phyloP scores from a whole-genome alignment of 2,888 invertebrate genomes.

The Amphimallon solstitiale region DNA sequence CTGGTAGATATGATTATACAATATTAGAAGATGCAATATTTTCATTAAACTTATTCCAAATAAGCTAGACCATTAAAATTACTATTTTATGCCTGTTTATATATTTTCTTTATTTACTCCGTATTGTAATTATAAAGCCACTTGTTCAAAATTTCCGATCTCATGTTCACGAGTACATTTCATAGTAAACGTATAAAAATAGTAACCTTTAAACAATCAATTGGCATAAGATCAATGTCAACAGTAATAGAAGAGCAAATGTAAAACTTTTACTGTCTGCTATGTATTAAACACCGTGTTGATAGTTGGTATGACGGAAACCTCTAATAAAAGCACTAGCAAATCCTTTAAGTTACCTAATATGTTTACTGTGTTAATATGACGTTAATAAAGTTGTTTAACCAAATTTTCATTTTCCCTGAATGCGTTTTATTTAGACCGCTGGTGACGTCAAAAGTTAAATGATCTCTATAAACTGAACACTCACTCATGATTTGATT shows the following conservation, averaged over 20 bases:
- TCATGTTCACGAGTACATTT: neutral
- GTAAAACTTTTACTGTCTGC: neutral
- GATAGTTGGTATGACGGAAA: conserved; percentile 1
- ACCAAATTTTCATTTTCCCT: conserved; percentile 3
- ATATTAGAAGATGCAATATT: too few species aligned
- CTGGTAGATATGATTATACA: too few species aligned
- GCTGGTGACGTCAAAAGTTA: too few species aligned
- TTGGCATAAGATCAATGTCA: conserved; percentile 31
- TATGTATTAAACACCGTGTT: neutral
- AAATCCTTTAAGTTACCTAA: conserved; percentile 10
- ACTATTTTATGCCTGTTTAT: too few species aligned
- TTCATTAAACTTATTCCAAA: too few species aligned
- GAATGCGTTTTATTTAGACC: too few species aligned
- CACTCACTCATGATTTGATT: too few species aligned
- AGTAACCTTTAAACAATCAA: neutral
- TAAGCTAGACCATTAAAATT: too few species aligned
- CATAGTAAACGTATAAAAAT: conserved; percentile 8
- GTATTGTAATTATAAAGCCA: too few species aligned
- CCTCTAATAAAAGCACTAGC: neutral
- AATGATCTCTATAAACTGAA: too few species aligned
- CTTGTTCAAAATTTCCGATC: too few species aligned
- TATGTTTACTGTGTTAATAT: neutral
- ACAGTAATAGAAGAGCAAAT: conserved; percentile 18
- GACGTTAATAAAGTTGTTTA: neutral
- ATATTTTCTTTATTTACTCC: too few species aligned